Conservation (phyloP, 2,113 vertebrate genomes). For the Hippocampus guttulatus region DNA sequence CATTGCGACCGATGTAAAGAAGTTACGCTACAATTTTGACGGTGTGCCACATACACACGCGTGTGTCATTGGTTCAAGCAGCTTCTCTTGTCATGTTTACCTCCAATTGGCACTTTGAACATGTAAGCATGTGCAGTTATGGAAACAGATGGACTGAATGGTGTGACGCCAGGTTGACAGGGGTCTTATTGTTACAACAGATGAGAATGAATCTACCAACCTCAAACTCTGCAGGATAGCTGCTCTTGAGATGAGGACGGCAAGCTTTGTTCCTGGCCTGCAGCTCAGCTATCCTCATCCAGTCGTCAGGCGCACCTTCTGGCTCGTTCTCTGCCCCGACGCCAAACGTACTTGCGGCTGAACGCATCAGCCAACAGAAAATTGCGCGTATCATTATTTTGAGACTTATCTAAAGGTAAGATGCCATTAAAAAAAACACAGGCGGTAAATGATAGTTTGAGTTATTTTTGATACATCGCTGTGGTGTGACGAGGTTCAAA, state of each 20-base stretch:
- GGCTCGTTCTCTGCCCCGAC: constrained; percentile 82
- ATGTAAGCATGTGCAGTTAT: not conserved
- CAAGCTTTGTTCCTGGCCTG: constrained; percentile 84
- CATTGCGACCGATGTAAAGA: not conserved
- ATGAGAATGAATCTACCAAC: constrained; percentile 57
- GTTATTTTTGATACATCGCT: not conserved
- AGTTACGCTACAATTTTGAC: too few relatives aligned
- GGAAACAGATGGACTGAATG: too few relatives aligned
- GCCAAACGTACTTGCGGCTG: constrained; percentile 71
- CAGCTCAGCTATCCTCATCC: constrained; percentile 88
- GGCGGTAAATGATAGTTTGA: not conserved
- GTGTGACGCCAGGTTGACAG: not conserved
- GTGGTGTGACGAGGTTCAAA: not conserved
- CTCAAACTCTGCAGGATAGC: constrained; percentile 85
- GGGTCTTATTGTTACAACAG: not conserved
- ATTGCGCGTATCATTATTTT: not conserved
- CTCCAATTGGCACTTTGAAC: not conserved
- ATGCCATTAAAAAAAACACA: not conserved
- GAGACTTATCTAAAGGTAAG: not conserved
- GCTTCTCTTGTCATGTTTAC: not conserved
- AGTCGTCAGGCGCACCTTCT: constrained; percentile 78
- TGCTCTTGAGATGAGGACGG: constrained; percentile 87
- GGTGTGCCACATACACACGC: not conserved
- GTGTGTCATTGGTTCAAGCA: too few relatives aligned
- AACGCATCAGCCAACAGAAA: not conserved